Percentiles rank a stretch among this genome's conserved stretches.
These are phyloP conservation scores for Sinodicranocentrus sp. DNA, from an alignment of 2,888 invertebrate species.

Conservation along the genomic window DNA sequence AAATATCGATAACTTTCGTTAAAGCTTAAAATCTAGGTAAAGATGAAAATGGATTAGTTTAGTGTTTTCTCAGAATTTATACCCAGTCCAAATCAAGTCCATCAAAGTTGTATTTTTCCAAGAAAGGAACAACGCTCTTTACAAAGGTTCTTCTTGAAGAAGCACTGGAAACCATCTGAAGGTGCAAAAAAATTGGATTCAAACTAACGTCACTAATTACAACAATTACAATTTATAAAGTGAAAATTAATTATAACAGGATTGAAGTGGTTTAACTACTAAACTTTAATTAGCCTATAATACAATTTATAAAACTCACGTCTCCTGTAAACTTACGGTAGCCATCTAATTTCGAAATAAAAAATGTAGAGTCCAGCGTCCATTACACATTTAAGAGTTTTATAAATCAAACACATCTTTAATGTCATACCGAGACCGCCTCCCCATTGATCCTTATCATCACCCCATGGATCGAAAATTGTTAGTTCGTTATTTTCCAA, in stretches of 20 bases:
- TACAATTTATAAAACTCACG: too few species aligned
- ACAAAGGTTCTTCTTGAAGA: constrained; percentile 76
- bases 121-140: constrained; percentile 77
- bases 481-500: constrained; percentile 77
- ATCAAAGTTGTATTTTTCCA: constrained; percentile 72
- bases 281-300: too few species aligned
- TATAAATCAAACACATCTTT: not conserved
- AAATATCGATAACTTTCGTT: constrained; percentile 31
- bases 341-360: constrained; percentile 3
- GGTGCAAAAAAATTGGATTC: too few species aligned
- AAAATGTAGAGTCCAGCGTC: too few species aligned
- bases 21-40: not conserved
- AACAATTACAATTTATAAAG: too few species aligned
- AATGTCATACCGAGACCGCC: constrained; percentile 70
- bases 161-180: constrained; percentile 73
- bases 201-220: too few species aligned
- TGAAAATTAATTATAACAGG: too few species aligned
- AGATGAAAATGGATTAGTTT: too few species aligned
- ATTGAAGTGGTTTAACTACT: too few species aligned
- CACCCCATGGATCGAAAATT: constrained; percentile 78
- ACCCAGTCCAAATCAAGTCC: constrained; percentile 72
- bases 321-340: constrained; percentile 77
- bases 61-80: too few species aligned
- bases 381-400: not conserved
- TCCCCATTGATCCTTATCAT: constrained; percentile 77